Evolutionary conservation across 2,888 invertebrate species (phyloP), one percentile per base, ranked within the genome.

Genomic region (Pollenia labialis): DNA sequence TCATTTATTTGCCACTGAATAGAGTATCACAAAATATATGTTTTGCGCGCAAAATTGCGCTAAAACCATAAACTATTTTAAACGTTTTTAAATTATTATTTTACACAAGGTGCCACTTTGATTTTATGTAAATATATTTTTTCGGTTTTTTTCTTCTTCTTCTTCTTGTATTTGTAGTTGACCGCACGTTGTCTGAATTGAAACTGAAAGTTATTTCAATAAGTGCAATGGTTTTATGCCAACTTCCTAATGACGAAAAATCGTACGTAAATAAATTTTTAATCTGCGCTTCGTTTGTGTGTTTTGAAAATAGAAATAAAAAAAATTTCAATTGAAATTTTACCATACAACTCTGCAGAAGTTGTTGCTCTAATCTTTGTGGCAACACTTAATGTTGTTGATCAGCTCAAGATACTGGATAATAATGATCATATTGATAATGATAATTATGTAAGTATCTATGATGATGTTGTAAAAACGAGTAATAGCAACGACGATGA

Each of bases 141-240:
- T 60, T 76, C 52, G 48, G 3, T 74, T 60, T 76, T 54, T 40
- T 68, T 52, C 32, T 14, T n/a, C 40, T 54, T 42, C 32, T 54
- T 42, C 32, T 56, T 56, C 23, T 54, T 82, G 75, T 23, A 64
- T 14, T 66, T 84, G 76, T 79, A 81, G 87, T 87, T 84, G 60
- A 74, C 81, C 84, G 87, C 88, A 90, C 90, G 92, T 90, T 89
- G 92, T 89, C 90, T 87, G 82, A 89, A 91, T 40, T 88, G 91
- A 92, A 92, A 92, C 92, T 92, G 92, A 92, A 92, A 92, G 91
- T 91, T 90, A 90, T 88, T 87, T 88, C 90, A 90, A 89, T 89
- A 89, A 89, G 89, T 89, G 88, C 92, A 91, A 91, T 89, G 89
- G 90, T 92, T 92, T 92, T 92, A 92, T 92, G 92, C 90, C 89